Evolutionary conservation across 2,113 vertebrate species (phyloP).

Genomic region (Amblyopsis rosae): DNA sequence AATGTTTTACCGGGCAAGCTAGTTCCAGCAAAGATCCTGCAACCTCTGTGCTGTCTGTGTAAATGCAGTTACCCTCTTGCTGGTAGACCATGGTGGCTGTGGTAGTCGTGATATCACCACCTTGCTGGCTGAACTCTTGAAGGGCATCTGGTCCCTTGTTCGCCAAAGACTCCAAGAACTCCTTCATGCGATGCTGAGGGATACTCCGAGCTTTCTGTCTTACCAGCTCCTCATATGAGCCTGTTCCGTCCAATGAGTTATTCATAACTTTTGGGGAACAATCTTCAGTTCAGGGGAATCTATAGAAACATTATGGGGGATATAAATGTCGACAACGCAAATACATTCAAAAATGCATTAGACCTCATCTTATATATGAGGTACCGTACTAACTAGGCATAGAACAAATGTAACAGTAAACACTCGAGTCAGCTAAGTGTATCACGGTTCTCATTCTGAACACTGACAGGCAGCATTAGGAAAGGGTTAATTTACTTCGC

Average conservation of each 20-base stretch:
- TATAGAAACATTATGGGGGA: neutral
- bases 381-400: too few species aligned
- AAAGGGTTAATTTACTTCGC: constrained; percentile 66
- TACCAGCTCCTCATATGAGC: constrained; percentile 98
- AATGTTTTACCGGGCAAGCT: constrained; percentile 88
- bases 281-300: constrained; percentile 13
- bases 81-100: constrained; percentile 95
- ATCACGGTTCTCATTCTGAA: neutral
- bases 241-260: constrained; percentile 69
- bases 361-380: too few species aligned
- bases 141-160: constrained; percentile 94
- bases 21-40: constrained; percentile 97
- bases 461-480: constrained; percentile 34
- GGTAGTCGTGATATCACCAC: constrained; percentile 68
- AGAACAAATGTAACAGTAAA: too few species aligned
- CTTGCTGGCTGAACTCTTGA: constrained; percentile 94
- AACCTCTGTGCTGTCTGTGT: constrained; percentile 98
- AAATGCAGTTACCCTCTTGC: constrained; percentile 95
- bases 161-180: constrained; percentile 96
- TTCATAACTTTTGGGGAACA: constrained; percentile 56
- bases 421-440: too few species aligned
- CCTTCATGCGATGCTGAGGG: constrained; percentile 99
- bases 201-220: constrained; percentile 94
- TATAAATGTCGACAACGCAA: too few species aligned
- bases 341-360: too few species aligned